Base-by-base conservation (phyloP, 2,888 invertebrate genomes). In the Pedicia rivosa region DNA sequence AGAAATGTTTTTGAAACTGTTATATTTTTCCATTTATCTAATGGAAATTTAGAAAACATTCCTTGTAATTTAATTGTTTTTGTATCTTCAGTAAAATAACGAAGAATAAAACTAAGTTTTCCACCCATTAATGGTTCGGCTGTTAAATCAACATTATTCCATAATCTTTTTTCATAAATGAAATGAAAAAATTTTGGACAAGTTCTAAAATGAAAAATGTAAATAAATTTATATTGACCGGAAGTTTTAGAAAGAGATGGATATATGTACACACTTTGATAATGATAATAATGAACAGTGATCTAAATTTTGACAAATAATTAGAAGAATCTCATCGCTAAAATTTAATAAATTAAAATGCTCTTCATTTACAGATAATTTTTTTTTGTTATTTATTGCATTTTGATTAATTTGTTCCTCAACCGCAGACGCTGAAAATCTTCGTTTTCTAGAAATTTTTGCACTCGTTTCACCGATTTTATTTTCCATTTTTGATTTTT, bases 221-320 rank as follows among this genome's bases (percentile, higher is more conserved):
- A 15, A 31, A 30, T 9, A 20, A 16, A 22, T 20, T 24, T 16
- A 30, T 29, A 13, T 9, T 12, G 22, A 33, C 2, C 13, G 17
- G 13, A 14, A 15, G 16, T 15, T 31, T 16, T 17, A 2, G 13
- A 14, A 9, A 13, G n/a, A 24, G n/a, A 4, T 15, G 14, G 16
- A 25, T 15, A 17, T 28, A 12, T 25, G 16, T 19, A 45, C 48
- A 46, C 44, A 61, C 61, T 51, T 53, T 49, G 52, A 53, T 37
- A 61, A 40, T 3, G 53, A 49, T 41, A 54, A 37, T 24, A 59
- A 45, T 5, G 57, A 46, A 37, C 51, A 50, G 3, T 57, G 47
- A 42, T 61, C 58, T 38, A 61, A 43, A 49, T 55, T 46, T 36
- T 53, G 54, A 10, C 60, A 53, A 35, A 61, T 59, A 43, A 61